Evolutionary conservation across 2,113 vertebrate genomes (phyloP).

Genomic region (Xyrauchen texanus): DNA sequence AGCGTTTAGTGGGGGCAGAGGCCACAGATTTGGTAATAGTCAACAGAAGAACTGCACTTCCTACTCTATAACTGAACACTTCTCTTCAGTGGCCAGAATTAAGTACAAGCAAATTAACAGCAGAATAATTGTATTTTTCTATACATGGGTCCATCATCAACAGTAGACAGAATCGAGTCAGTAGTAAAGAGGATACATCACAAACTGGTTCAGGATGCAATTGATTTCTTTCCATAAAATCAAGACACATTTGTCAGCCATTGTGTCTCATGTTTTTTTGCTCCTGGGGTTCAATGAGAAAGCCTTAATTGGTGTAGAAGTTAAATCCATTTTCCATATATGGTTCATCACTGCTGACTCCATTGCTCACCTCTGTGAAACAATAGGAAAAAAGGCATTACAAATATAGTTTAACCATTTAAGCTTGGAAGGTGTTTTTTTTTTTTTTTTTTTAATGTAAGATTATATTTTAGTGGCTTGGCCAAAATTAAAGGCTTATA

Average conservation of each 20-base stretch:
- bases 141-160: slow-evolving; percentile 26
- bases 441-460: too few relatives aligned
- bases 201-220: neutral
- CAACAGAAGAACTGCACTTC: neutral
- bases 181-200: slow-evolving; percentile 14
- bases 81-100: neutral
- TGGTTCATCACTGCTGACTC: slow-evolving; percentile 81
- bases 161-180: slow-evolving; percentile 7
- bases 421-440: too few relatives aligned
- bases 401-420: too few relatives aligned
- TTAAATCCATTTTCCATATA: slow-evolving; percentile 81
- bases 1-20: slow-evolving; percentile 50
- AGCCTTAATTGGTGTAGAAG: slow-evolving; percentile 77
- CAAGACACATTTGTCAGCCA: neutral
- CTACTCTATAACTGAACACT: neutral
- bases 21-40: slow-evolving; percentile 55
- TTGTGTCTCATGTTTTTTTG: slow-evolving; percentile 28
- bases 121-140: slow-evolving; percentile 4
- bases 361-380: slow-evolving; percentile 86
- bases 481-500: too few relatives aligned
- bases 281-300: slow-evolving; percentile 65
- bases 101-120: slow-evolving; percentile 18
- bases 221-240: neutral
- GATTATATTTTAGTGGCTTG: too few relatives aligned
- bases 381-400: slow-evolving; percentile 4